These are phyloP conservation scores for Drosophila ustulata DNA, from an alignment of 2,888 invertebrate species.

Conservation along the genomic window DNA sequence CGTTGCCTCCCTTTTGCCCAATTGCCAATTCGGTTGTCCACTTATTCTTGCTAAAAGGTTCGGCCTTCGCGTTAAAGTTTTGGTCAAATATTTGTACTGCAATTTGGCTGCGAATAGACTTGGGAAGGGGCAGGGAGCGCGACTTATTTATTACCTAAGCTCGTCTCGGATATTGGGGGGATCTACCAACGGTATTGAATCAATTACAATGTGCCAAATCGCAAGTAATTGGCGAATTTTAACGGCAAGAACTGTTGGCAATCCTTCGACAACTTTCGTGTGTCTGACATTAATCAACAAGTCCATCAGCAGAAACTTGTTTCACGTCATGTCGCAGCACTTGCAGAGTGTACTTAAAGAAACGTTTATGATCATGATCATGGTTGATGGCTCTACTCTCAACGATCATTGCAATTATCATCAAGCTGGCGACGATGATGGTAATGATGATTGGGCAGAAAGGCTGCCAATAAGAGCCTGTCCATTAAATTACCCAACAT, in stretches of 20 bases:
- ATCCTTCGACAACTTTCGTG: background rate
- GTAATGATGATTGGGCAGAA: slow-evolving; percentile 47
- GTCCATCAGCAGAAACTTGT: slow-evolving; percentile 33
- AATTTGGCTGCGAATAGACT: slow-evolving; percentile 6
- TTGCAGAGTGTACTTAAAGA: slow-evolving; percentile 15
- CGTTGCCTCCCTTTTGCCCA: slow-evolving; percentile 10
- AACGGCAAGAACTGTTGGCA: background rate
- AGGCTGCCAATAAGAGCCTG: slow-evolving; percentile 22
- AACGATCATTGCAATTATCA: slow-evolving; percentile 12
- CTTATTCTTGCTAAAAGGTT: slow-evolving; percentile 75
- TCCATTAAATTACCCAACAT: slow-evolving; percentile 32
- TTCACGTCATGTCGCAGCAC: slow-evolving; percentile 6
- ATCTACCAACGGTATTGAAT: background rate
- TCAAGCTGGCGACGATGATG: slow-evolving; percentile 10
- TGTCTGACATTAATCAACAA: slow-evolving; percentile 23
- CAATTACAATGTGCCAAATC: slow-evolving; percentile 48
- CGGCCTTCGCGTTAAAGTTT: slow-evolving; percentile 53
- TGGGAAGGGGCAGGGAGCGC: no score
- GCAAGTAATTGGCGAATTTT: slow-evolving; percentile 31
- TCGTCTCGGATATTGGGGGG: background rate
- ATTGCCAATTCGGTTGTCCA: slow-evolving; percentile 45
- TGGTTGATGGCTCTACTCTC: background rate
- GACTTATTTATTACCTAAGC: background rate
- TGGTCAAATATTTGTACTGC: slow-evolving; percentile 58
- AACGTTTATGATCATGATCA: slow-evolving; percentile 21